These are phyloP conservation scores for Oxyteleia sp. DNA, from an alignment of 2,888 invertebrate species.

Conservation along the genomic window DNA sequence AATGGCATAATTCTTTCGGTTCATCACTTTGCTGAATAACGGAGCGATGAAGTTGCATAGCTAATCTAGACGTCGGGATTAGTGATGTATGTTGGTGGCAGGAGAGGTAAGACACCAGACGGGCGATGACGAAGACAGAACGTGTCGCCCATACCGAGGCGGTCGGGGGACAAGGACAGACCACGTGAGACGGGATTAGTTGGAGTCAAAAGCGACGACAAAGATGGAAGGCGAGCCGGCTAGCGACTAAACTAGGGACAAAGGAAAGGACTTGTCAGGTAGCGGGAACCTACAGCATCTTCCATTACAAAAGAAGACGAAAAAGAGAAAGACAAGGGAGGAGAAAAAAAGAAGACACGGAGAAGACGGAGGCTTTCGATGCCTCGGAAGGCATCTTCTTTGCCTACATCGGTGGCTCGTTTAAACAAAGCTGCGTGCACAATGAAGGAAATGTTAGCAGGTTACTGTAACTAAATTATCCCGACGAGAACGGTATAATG, in stretches of 20 bases:
- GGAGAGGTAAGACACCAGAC: constrained; percentile 50
- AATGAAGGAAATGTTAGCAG: constrained; percentile 29
- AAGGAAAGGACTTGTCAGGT: constrained; percentile 82
- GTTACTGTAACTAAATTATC: constrained; percentile 5
- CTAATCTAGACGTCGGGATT: constrained; percentile 69
- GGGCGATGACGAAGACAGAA: constrained; percentile 51
- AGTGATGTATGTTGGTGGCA: constrained; percentile 66
- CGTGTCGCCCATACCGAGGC: constrained; percentile 31
- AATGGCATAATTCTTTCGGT: constrained; percentile 51
- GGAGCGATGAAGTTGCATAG: constrained; percentile 65
- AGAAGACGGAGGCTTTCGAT: constrained; percentile 21
- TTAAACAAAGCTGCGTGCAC: constrained; percentile 53
- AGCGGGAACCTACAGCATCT: constrained; percentile 76
- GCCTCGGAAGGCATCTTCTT: too few species aligned
- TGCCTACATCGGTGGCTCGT: too few species aligned
- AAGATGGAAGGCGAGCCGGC: constrained; percentile 36
- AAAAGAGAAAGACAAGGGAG: constrained; percentile 37
- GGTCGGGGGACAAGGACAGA: constrained; percentile 41
- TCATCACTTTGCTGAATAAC: constrained; percentile 62
- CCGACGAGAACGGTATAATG: not conserved
- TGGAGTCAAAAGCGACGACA: constrained; percentile 32
- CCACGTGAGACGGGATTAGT: constrained; percentile 20
- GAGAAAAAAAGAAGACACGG: constrained; percentile 29
- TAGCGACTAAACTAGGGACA: constrained; percentile 77
- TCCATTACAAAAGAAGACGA: constrained; percentile 66